phyloP scores from a whole-genome alignment of 2,113 vertebrate species.

The Otus sunia region DNA sequence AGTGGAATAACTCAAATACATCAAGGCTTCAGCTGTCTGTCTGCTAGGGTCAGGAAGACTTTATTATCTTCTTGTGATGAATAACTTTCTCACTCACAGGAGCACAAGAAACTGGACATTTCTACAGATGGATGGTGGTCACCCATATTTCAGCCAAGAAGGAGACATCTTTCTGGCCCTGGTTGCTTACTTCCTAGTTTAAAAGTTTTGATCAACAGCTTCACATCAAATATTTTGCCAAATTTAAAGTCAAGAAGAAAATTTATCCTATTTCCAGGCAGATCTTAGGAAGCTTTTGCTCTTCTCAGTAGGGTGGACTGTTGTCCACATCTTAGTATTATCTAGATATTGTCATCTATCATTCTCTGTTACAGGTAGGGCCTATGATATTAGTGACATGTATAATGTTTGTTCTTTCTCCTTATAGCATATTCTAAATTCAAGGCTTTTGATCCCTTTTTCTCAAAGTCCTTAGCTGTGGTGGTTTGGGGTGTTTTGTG shows the following conservation, averaged over 20 bases:
- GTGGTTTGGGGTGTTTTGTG: background rate
- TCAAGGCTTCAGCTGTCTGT: background rate
- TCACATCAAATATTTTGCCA: background rate
- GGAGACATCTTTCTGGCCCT: background rate
- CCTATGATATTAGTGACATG: background rate
- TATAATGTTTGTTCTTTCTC: background rate
- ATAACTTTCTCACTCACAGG: background rate
- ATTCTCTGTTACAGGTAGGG: background rate
- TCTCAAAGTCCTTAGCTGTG: background rate
- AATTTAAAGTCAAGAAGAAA: background rate
- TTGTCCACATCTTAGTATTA: background rate
- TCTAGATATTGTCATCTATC: background rate
- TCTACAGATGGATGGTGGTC: background rate
- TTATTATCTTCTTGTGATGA: background rate
- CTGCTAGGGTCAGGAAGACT: background rate
- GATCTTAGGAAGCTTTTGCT: background rate
- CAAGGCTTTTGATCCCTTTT: background rate
- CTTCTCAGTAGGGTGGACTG: background rate
- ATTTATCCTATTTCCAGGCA: background rate
- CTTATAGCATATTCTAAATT: background rate
- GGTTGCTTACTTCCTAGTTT: background rate
- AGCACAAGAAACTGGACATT: background rate
- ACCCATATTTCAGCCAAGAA: background rate
- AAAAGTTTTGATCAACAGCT: background rate
- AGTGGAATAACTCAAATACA: background rate